phyloP scores from a whole-genome alignment of 2,888 invertebrate species.

The Tineola bisselliella region DNA sequence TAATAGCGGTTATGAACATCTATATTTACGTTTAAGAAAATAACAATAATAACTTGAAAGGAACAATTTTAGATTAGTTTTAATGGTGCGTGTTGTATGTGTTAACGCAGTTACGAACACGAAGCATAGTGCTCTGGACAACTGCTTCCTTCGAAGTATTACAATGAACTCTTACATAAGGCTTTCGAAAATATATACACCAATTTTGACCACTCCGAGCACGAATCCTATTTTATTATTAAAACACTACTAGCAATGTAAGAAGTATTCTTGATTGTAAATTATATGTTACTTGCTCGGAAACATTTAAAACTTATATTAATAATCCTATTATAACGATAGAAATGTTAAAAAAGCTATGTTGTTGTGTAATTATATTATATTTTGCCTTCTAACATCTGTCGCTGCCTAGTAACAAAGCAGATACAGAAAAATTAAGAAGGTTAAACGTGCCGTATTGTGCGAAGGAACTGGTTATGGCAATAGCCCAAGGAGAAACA shows the following conservation, averaged over 20 bases:
- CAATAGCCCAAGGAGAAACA: conserved; percentile 46
- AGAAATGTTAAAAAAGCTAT: no score
- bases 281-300: not conserved
- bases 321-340: no score
- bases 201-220: conserved; percentile 27
- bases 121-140: not conserved
- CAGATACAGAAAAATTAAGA: not conserved
- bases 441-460: conserved; percentile 6
- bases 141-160: conserved; percentile 39
- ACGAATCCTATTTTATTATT: not conserved
- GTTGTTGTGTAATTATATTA: no score
- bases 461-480: conserved; percentile 5
- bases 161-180: conserved; percentile 68
- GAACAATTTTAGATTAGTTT: not conserved
- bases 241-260: not conserved
- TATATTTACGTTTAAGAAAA: no score
- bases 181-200: conserved; percentile 63
- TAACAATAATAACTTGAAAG: no score
- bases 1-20: no score
- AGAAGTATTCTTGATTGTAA: not conserved
- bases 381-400: not conserved
- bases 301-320: no score
- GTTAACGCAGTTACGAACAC: not conserved
- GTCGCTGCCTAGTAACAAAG: not conserved
- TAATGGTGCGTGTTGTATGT: not conserved